These are phyloP conservation scores for Ips typographus DNA, from an alignment of 1,140 invertebrate genomes.

Conservation along the genomic window DNA sequence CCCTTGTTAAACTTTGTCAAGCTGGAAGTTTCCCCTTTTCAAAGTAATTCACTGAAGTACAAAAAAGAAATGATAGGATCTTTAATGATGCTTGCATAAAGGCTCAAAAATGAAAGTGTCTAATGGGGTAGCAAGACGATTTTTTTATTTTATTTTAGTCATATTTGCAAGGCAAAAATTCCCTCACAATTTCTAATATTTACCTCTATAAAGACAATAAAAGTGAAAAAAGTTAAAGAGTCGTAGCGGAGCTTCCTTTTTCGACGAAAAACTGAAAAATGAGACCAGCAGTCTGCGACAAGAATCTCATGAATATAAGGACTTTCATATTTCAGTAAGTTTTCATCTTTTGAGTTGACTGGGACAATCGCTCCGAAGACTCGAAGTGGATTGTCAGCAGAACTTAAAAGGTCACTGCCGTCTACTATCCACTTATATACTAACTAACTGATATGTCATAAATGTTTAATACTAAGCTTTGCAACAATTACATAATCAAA, in stretches of 20 bases:
- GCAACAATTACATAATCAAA: too few species aligned
- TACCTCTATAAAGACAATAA: constrained; percentile 33
- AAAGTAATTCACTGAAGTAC: constrained; percentile 31
- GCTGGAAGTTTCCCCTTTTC: constrained; percentile 12
- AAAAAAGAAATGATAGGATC: constrained; percentile 30
- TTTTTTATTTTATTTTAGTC: constrained; percentile 32
- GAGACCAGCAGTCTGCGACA: constrained; percentile 17
- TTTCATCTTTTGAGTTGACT: constrained; percentile 28
- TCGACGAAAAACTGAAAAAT: constrained; percentile 19
- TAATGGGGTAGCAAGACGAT: constrained; percentile 5
- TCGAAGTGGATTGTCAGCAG: constrained; percentile 23
- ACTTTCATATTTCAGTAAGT: constrained; percentile 34
- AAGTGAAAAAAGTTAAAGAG: constrained; percentile 17
- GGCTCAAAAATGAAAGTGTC: constrained; percentile 28
- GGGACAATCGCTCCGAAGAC: constrained; percentile 28
- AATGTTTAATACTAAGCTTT: too few species aligned
- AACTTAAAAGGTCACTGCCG: constrained; percentile 22
- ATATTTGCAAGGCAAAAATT: constrained; percentile 28
- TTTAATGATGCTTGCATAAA: constrained; percentile 31
- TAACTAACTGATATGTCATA: too few species aligned
- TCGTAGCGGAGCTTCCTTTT: constrained; percentile 15
- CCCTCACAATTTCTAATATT: constrained; percentile 30
- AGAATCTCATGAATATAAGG: constrained; percentile 30
- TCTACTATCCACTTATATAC: not conserved
- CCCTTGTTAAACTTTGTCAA: not conserved